A percentile compares a stretch with the other conserved stretches of the same genome.
Conservation (phyloP, 2,888 invertebrate species). For the Athalia circularis region DNA sequence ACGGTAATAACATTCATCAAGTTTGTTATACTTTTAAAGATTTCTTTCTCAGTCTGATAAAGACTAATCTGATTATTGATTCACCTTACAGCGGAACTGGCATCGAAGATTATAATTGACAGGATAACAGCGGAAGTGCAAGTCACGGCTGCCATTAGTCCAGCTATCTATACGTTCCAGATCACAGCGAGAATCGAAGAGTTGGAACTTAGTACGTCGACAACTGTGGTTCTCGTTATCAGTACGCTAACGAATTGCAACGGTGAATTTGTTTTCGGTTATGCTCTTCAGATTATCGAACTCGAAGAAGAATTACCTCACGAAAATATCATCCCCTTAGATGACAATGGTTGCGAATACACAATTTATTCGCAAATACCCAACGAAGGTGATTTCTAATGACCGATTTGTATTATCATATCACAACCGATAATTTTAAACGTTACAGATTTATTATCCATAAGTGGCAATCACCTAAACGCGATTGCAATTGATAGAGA, state of each 20-base stretch:
- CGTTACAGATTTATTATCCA: constrained; percentile 38
- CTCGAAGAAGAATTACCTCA: constrained; percentile 42
- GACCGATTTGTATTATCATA: not conserved
- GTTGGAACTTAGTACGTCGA: constrained; percentile 16
- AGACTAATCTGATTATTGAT: not conserved
- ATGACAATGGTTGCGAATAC: constrained; percentile 45
- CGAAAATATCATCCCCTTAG: constrained; percentile 37
- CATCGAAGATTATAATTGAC: constrained; percentile 29
- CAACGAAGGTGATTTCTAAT: constrained; percentile 26
- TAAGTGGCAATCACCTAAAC: constrained; percentile 29
- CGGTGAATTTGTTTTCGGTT: constrained; percentile 38
- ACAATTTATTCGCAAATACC: constrained; percentile 44
- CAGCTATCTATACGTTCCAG: constrained; percentile 36
- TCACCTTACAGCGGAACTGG: constrained; percentile 25
- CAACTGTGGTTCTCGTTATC: constrained; percentile 35
- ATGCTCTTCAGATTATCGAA: constrained; percentile 44
- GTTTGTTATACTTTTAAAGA: not conserved
- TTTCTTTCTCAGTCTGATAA: not conserved
- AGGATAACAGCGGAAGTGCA: constrained; percentile 22
- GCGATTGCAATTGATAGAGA: constrained; percentile 41
- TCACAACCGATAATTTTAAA: not conserved
- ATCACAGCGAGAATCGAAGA: constrained; percentile 39
- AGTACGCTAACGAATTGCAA: constrained; percentile 36
- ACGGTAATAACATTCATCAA: constrained; percentile 22
- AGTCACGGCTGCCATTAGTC: constrained; percentile 31